Evolutionary conservation across 2,797 vertebrate genomes (phyloP), one percentile per base, ranked within the genome.

Genomic region (Clarias platycephalus): DNA sequence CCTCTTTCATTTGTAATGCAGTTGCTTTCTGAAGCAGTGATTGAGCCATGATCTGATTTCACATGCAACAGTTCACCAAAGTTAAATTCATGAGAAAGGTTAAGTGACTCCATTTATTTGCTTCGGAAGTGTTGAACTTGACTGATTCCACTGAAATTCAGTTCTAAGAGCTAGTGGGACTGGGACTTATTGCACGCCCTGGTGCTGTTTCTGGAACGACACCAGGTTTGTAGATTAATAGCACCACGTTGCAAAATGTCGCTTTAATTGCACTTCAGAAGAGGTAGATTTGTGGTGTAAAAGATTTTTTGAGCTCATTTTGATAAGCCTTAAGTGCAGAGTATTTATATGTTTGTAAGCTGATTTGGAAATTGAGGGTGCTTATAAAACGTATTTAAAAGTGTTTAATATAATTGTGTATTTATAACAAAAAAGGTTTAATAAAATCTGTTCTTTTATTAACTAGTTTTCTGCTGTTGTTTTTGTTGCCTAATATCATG

Each of bases 261-360:
- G 26, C 58, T 77, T 86, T 55, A 77, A 83, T 81, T 87, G 85
- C 88, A 87, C 88, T 87, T 88, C 76, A 84, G 85, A 83, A 83
- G 60, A 68, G 85, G 53, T 85, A 49, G 75, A 68, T 57, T 67
- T 62, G 53, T 66, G 70, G 80, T 85, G 77, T 79, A 80, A 62
- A 10, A 28, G 62, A 44, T 67, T 67, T 81, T 80, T 67, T 68
- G 40, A 82, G 84, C 78, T 83, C 70, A 63, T 80, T 87, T 87
- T 84, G 70, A 83, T 84, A 87, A 82, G 84, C 85, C 70, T 88
- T 83, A 82, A 83, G 88, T 88, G 82, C 84, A 85, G 86, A 86
- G 75, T 88, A 89, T 90, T 89, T 91, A 89, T 90, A 89, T 81
- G 81, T 87, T 87, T 87, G 85, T 88, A 88, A 88, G 88, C 82